Percentiles rank a stretch among this genome's conserved stretches.
These are phyloP conservation scores for Phlogophora meticulosa DNA, from an alignment of 2,888 invertebrate species.

Conservation along the genomic window DNA sequence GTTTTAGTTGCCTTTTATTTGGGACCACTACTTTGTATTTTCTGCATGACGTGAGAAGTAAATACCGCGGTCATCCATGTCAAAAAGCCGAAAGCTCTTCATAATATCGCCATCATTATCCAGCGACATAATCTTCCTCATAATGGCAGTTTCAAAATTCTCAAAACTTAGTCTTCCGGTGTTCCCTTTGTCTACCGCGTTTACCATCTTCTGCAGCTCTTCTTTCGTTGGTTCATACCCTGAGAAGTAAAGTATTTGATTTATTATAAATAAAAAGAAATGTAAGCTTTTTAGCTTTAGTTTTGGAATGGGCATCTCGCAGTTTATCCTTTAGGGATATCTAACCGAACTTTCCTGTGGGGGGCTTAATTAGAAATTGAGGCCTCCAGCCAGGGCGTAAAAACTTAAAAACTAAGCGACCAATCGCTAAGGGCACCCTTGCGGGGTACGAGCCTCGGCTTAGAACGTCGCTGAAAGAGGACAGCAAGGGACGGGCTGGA, in stretches of 20 bases:
- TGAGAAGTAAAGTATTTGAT: constrained; percentile 55
- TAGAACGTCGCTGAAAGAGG: too few relatives aligned
- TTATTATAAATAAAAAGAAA: not conserved
- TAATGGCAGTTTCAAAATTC: constrained; percentile 87
- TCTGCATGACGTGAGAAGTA: not conserved
- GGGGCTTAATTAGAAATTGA: too few relatives aligned
- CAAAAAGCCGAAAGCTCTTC: constrained; percentile 88
- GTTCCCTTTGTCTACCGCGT: constrained; percentile 83
- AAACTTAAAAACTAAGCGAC: too few relatives aligned
- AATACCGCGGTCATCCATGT: constrained; percentile 83
- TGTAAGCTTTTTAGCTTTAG: not conserved
- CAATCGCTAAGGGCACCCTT: too few relatives aligned
- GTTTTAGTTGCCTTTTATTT: too few relatives aligned
- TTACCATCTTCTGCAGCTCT: constrained; percentile 85
- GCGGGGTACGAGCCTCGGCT: too few relatives aligned
- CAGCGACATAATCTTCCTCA: constrained; percentile 86
- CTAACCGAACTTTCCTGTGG: too few relatives aligned
- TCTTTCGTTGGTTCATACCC: constrained; percentile 88
- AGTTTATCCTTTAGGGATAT: too few relatives aligned
- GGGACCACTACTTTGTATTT: too few relatives aligned
- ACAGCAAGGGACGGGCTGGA: too few relatives aligned
- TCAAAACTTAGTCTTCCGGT: constrained; percentile 86
- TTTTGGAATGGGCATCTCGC: too few relatives aligned
- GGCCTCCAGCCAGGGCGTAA: too few relatives aligned
- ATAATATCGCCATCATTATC: constrained; percentile 87